Conservation (phyloP, 2,113 vertebrate species). For the Tor tambroides region DNA sequence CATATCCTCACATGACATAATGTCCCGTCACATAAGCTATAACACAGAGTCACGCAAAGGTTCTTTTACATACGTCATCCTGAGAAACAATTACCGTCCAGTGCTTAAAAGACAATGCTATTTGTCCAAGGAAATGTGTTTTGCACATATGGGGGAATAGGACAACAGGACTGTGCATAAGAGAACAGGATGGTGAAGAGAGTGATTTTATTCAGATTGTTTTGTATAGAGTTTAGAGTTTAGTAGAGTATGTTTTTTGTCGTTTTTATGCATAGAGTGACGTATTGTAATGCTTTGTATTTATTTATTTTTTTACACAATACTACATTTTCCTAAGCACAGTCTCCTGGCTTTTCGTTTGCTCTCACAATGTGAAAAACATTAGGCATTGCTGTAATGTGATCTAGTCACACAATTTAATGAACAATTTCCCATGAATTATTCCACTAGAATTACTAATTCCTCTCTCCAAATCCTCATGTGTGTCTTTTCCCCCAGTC, state of each 20-base stretch:
- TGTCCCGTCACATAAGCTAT: no score
- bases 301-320: no score
- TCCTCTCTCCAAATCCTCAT: not conserved
- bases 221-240: no score
- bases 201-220: no score
- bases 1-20: not conserved
- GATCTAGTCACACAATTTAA: not conserved
- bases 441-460: not conserved
- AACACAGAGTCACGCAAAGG: not conserved
- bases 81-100: not conserved
- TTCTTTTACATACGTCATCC: not conserved
- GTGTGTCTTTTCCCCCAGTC: not conserved
- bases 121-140: constrained; percentile 27
- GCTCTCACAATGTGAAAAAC: no score
- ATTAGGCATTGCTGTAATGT: no score
- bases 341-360: no score
- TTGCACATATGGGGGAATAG: not conserved
- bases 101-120: not conserved
- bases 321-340: no score
- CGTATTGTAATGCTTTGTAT: no score
- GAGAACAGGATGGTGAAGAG: not conserved
- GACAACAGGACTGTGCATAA: no score
- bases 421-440: not conserved
- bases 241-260: no score
- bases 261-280: no score